Conservation (phyloP, 2,113 vertebrate genomes). For the Phasianus colchicus region DNA sequence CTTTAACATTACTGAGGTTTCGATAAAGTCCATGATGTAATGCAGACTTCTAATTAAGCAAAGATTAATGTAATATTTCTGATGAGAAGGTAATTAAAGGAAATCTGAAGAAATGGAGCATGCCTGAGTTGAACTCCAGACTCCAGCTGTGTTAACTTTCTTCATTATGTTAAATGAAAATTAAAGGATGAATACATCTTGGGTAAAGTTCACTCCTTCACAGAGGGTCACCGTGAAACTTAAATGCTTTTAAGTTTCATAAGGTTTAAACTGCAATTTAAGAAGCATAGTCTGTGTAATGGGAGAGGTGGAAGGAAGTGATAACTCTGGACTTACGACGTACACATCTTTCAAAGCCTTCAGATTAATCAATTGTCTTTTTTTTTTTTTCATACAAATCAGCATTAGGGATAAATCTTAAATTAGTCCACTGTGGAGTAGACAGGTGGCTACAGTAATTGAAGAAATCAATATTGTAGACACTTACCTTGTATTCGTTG, state of each 20-base stretch:
- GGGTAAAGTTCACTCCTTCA: slow-evolving; percentile 3
- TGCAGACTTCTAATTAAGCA: slow-evolving; percentile 41
- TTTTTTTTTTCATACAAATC: background rate
- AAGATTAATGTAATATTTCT: slow-evolving; percentile 63
- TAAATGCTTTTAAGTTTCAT: slow-evolving; percentile 26
- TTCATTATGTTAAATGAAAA: slow-evolving; percentile 7
- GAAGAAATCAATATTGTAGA: background rate
- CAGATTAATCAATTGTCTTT: background rate
- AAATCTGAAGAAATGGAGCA: slow-evolving; percentile 51
- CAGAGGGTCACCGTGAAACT: background rate
- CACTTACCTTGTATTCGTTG: background rate
- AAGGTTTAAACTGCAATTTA: background rate
- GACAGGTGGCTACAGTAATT: background rate
- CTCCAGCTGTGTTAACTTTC: slow-evolving; percentile 25
- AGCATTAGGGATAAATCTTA: background rate
- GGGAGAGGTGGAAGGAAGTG: background rate
- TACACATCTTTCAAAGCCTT: background rate
- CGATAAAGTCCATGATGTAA: slow-evolving; percentile 15
- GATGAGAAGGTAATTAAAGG: slow-evolving; percentile 54
- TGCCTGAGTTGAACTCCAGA: slow-evolving; percentile 21
- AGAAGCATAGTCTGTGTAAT: background rate
- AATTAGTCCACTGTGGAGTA: background rate
- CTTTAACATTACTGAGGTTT: background rate
- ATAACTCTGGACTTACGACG: background rate
- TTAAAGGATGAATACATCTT: background rate